Evolutionary conservation across 2,113 vertebrate genomes (phyloP), one percentile per base, ranked within the genome.

Genomic region (Pollimyrus isidori): DNA sequence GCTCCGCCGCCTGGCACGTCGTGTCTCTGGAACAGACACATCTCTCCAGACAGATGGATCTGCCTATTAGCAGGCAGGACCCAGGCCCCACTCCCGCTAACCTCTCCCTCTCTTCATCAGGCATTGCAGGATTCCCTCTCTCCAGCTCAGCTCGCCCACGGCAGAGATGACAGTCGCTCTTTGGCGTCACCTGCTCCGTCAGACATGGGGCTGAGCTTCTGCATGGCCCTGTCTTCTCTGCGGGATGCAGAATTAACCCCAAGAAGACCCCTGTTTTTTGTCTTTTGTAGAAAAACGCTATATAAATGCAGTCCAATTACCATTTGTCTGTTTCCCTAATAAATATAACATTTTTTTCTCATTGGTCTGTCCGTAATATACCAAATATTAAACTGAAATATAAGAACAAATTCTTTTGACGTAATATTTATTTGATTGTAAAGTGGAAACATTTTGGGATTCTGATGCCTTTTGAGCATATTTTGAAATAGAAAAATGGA

Each of bases 41-140:
- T 49, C 87, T 42, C 65, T 23, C 65, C 62, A 30, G 87, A 45
- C 87, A 73, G 58, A 73, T 88, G 88, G 62, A 69, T 73, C 87
- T 88, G 26, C 65, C 19, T 88, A 80, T 88, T 88, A 88, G 42
- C 46, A n/a, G 49, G 88, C 65, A 80, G 73, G 7, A 52, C 7
- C 13, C 17, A 17, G 6, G 7, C 11, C 50, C 7, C 48, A 56
- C 13, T 87, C 85, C 35, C 9, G 0, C 48, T 87, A 39, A n/a
- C 39, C 53, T 26, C 23, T 26, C 45, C 45, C 88, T 52, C 46
- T 17, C 4, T 26, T 80, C 26, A 53, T 88, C 50, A 88, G n/a
- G 46, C n/a, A 88, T 80, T 65, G 50, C n/a, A 53, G 85, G 85
- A 52, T 87, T 87, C 50, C 85, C 85, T 39, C 50, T 50, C 50